A percentile compares a stretch with the other conserved stretches of the same genome.
These are phyloP conservation scores for Rotaria socialis DNA, from an alignment of 2,888 invertebrate genomes.

Conservation along the genomic window DNA sequence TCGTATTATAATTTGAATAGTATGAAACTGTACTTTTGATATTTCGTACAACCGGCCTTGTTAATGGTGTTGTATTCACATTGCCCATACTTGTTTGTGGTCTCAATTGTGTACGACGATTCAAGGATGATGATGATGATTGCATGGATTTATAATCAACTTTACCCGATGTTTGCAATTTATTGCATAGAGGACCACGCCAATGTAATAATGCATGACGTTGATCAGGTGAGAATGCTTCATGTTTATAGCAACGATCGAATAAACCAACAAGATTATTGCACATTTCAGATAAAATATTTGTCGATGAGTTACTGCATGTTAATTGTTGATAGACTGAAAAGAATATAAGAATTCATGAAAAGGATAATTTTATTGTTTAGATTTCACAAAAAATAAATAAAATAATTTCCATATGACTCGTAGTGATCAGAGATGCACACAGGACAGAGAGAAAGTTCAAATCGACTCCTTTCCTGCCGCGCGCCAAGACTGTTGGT, in stretches of 20 bases:
- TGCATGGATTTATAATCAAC: background rate
- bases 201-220: conserved; percentile 12
- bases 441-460: no score
- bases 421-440: no score
- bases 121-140: background rate
- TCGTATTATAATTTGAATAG: background rate
- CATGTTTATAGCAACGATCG: conserved; percentile 30
- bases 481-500: no score
- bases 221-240: background rate
- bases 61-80: background rate
- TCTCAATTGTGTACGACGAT: background rate
- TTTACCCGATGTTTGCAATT: conserved; percentile 15
- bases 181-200: conserved; percentile 2
- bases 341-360: background rate
- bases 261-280: conserved; percentile 21
- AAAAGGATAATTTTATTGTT: no score
- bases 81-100: conserved; percentile 6
- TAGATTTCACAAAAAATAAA: no score
- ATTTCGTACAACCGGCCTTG: background rate
- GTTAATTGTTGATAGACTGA: background rate
- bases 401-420: no score
- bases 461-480: no score
- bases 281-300: background rate
- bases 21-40: background rate
- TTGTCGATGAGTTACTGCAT: background rate